Conservation (phyloP, 2,797 vertebrate species). For the Melanotaenia trifasciata region DNA sequence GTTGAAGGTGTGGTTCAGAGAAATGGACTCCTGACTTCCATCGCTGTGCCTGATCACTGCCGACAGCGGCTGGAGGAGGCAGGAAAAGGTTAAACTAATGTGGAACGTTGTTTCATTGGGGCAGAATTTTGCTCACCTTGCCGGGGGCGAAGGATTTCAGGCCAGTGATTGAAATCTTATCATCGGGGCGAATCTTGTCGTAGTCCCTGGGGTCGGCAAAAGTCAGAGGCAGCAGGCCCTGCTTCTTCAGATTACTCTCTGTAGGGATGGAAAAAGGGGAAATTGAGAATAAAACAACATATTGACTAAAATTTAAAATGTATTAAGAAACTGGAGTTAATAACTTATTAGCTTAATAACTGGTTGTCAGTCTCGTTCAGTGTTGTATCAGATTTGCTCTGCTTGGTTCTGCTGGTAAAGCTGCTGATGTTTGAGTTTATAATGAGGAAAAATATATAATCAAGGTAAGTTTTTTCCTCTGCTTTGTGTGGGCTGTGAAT, state of each 20-base stretch:
- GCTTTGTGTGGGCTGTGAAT: no score
- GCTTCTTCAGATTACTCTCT: slow-evolving; percentile 86
- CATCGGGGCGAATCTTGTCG: slow-evolving; percentile 93
- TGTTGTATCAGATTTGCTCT: no score
- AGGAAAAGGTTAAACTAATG: not conserved
- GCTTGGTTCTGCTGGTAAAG: not conserved
- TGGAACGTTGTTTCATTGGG: not conserved
- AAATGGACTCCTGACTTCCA: slow-evolving; percentile 89
- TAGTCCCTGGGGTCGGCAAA: slow-evolving; percentile 90
- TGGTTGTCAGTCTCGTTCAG: no score
- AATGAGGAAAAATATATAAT: not conserved
- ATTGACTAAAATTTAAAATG: not conserved
- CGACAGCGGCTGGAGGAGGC: slow-evolving; percentile 82
- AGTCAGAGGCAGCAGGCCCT: slow-evolving; percentile 88
- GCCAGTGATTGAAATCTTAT: slow-evolving; percentile 90
- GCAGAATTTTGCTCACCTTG: slow-evolving; percentile 82
- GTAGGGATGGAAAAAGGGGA: not conserved
- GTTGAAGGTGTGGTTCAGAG: slow-evolving; percentile 95
- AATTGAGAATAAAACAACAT: not conserved
- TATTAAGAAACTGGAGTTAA: no score
- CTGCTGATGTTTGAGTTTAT: not conserved
- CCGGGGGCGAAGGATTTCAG: slow-evolving; percentile 88
- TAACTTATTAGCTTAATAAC: no score
- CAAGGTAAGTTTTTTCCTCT: no score
- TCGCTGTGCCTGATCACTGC: slow-evolving; percentile 93